Base-by-base conservation (phyloP, 2,888 invertebrate species). In the Coenonympha glycerion region DNA sequence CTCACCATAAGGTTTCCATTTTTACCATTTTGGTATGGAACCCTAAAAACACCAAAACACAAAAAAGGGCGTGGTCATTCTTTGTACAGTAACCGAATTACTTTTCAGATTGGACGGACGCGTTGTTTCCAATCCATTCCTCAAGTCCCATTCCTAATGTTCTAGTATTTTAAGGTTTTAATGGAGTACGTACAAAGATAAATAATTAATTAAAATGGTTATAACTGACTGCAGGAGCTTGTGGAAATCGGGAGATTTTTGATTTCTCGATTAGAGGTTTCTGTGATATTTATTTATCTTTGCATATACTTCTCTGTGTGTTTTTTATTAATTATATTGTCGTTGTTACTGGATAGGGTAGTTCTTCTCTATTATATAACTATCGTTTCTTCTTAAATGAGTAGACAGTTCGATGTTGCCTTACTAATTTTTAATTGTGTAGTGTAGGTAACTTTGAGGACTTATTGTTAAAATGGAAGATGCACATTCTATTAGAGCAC, bases 21-120 rank as follows among this genome's bases (percentile, higher is more conserved):
- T n/a, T n/a, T n/a, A n/a, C n/a, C n/a, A n/a, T n/a, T n/a, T n/a
- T n/a, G n/a, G n/a, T n/a, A n/a, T n/a, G n/a, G n/a, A n/a, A n/a
- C n/a, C n/a, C n/a, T n/a, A n/a, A n/a, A n/a, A n/a, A n/a, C n/a
- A n/a, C n/a, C n/a, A n/a, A n/a, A n/a, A n/a, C n/a, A n/a, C n/a
- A 33, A 16, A 65, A 49, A 62, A 56, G 65, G 66, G 26, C 22
- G 39, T 45, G 47, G 47, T 56, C 55, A 53, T n/a, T 62, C 54
- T 55, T 58, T 71, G 65, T 72, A 72, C 62, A 68, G 67, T 59
- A 50, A 57, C 49, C 56, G 36, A 59, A 65, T 73, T 48, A 42
- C 67, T 53, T 80, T 77, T 64, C 83, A 83, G 83, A 78, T 79
- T 68, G 31, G 77, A 73, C 71, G 8, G 72, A 69, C 63, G 48